Percentiles rank a stretch among this genome's conserved stretches.
phyloP scores from a whole-genome alignment of 2,888 invertebrate genomes.

The Stenoptilia bipunctidactyla region DNA sequence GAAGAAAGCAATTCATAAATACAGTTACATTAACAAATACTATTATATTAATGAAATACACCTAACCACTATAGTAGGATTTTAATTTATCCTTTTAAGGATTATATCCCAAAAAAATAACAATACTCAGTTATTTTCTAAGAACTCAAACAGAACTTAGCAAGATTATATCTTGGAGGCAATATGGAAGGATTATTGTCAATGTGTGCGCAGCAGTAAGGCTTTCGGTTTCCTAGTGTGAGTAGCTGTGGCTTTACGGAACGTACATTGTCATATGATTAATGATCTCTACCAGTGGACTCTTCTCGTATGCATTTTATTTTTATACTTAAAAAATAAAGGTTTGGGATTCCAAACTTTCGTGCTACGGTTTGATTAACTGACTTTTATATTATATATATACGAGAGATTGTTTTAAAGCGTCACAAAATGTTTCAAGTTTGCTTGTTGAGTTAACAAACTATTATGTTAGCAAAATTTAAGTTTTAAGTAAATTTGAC shows the following conservation, averaged over 20 bases:
- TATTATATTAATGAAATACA: no score
- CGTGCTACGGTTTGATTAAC: no score
- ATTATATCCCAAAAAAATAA: not conserved
- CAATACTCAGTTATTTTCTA: slow-evolving; percentile 23
- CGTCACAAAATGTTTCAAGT: no score
- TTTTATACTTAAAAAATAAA: not conserved
- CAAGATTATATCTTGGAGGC: slow-evolving; percentile 24
- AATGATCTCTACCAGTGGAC: slow-evolving; percentile 46
- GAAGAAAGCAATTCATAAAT: no score
- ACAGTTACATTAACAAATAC: no score
- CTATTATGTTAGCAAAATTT: no score
- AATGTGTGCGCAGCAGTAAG: slow-evolving; percentile 24
- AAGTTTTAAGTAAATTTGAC: no score
- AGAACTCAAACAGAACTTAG: slow-evolving; percentile 25
- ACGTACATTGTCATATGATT: slow-evolving; percentile 50
- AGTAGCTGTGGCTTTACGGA: slow-evolving; percentile 38
- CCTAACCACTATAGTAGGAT: slow-evolving; percentile 13
- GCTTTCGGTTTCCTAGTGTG: slow-evolving; percentile 22
- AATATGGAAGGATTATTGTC: slow-evolving; percentile 17
- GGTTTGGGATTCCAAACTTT: slow-evolving; percentile 2
- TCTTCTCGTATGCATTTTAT: not conserved
- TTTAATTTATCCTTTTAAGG: slow-evolving; percentile 18
- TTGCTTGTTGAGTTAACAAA: no score
- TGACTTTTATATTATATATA: no score
- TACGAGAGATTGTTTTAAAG: no score